Evolutionary conservation across 2,113 vertebrate species (phyloP), one percentile per base, ranked within the genome.

Genomic region (Propithecus coquereli): DNA sequence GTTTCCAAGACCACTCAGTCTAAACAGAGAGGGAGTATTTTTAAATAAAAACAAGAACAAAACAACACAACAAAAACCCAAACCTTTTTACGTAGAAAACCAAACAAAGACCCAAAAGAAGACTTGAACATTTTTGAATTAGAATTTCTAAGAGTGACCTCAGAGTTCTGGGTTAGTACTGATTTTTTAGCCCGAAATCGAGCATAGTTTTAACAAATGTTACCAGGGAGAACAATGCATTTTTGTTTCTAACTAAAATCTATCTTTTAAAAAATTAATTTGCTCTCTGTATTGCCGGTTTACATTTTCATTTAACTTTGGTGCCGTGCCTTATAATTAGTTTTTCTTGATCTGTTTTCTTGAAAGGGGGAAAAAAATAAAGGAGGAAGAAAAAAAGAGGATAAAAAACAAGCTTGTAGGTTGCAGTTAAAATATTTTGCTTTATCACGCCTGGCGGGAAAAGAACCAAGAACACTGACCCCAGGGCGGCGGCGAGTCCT

Each of bases 241-340:
- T 63, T 90, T 92, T 96, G 86, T 93, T 57, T 52, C 54, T 87
- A 96, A 97, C 85, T 96, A 96, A 96, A 97, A 91, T 76, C 68
- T 96, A 85, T 83, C 66, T 97, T 97, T 70, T 1, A 93, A 95
- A 96, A 97, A 97, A 95, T 89, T 96, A 97, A 96, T 98, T 96
- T 96, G 32, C 43, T 97, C 7, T 90, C 59, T 12, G 52, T 85
- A 27, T 90, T 90, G 88, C 85, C 8, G 52, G 45, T 43, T 90
- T 96, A 96, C 83, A 65, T 96, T 96, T 97, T 97, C 77, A 98
- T 96, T 97, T 90, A 90, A 93, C 86, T 97, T 96, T 30, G 30
- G 80, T n/a, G 87, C 81, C 32, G 7, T 84, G 79, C 37, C 74
- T 94, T 97, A 45, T 93, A 97, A 95, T 97, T 97, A 96, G 52